Percentiles rank a stretch among this genome's conserved stretches.
Evolutionary conservation across 2,888 invertebrate species (phyloP).

Genomic region (Phyllotreta cruciferae): DNA sequence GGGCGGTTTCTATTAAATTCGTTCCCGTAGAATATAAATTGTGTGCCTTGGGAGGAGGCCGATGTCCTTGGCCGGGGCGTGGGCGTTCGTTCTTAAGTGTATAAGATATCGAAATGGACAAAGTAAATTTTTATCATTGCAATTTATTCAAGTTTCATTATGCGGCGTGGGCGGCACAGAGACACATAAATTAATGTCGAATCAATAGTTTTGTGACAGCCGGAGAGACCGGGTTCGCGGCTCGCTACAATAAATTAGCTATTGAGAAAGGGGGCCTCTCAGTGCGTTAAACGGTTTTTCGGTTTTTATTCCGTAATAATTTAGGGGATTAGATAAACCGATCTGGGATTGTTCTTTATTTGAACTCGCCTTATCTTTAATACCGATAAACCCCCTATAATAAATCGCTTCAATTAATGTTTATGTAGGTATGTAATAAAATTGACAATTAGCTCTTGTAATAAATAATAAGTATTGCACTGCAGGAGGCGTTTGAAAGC

Average conservation of each 20-base stretch:
- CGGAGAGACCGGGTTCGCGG: conserved; percentile 17
- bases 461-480: too few relatives aligned
- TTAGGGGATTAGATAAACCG: too few relatives aligned
- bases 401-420: too few relatives aligned
- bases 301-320: too few relatives aligned
- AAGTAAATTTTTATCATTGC: conserved; percentile 31
- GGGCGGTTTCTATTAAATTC: not conserved
- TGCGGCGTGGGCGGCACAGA: conserved; percentile 31
- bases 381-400: too few relatives aligned
- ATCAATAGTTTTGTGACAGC: conserved; percentile 36
- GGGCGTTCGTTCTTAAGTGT: conserved; percentile 24
- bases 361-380: too few relatives aligned
- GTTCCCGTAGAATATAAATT: conserved; percentile 16
- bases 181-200: conserved; percentile 37
- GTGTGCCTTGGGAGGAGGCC: conserved; percentile 7
- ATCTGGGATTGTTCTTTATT: too few relatives aligned
- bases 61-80: conserved; percentile 30
- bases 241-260: conserved; percentile 27
- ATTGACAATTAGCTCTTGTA: too few relatives aligned
- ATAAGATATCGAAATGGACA: conserved; percentile 32
- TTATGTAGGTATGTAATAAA: too few relatives aligned
- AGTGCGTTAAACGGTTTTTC: too few relatives aligned
- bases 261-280: conserved; percentile 6
- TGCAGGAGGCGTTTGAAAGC: too few relatives aligned
- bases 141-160: conserved; percentile 37